phyloP scores from a whole-genome alignment of 2,797 vertebrate species.

The Furcifer pardalis region DNA sequence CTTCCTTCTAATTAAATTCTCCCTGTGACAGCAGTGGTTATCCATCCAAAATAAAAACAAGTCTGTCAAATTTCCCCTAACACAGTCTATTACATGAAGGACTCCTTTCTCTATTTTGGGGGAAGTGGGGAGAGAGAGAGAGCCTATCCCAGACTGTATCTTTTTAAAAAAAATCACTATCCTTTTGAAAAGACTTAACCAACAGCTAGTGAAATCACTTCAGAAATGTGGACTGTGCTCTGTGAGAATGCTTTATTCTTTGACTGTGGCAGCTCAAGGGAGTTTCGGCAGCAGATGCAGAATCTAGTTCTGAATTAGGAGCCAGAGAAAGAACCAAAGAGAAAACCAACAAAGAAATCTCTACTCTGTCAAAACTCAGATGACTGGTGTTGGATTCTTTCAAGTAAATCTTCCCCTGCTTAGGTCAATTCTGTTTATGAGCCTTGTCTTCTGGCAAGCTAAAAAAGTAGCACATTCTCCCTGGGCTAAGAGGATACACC shows the following conservation, averaged over 20 bases:
- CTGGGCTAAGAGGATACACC: background rate
- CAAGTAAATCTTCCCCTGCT: background rate
- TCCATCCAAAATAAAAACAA: constrained; percentile 54
- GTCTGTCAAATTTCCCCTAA: constrained; percentile 30
- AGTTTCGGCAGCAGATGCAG: constrained; percentile 15
- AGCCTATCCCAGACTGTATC: constrained; percentile 29
- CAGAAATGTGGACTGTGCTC: constrained; percentile 19
- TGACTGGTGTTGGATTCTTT: background rate
- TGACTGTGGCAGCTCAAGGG: constrained; percentile 7
- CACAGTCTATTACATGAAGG: background rate
- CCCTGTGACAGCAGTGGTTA: constrained; percentile 42
- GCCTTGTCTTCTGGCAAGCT: background rate
- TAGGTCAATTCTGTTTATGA: background rate
- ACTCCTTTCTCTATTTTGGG: constrained; percentile 14
- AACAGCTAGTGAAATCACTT: constrained; percentile 18
- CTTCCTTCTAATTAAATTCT: constrained; percentile 54
- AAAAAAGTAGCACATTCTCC: background rate
- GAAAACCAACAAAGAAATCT: background rate
- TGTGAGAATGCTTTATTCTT: constrained; percentile 37
- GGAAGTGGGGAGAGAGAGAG: background rate
- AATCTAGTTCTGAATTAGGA: background rate
- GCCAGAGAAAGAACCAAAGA: background rate
- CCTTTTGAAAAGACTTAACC: constrained; percentile 33
- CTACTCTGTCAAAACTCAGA: background rate
- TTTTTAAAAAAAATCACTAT: constrained; percentile 10